phyloP scores from a whole-genome alignment of 2,113 vertebrate genomes.

The Phasianus colchicus region DNA sequence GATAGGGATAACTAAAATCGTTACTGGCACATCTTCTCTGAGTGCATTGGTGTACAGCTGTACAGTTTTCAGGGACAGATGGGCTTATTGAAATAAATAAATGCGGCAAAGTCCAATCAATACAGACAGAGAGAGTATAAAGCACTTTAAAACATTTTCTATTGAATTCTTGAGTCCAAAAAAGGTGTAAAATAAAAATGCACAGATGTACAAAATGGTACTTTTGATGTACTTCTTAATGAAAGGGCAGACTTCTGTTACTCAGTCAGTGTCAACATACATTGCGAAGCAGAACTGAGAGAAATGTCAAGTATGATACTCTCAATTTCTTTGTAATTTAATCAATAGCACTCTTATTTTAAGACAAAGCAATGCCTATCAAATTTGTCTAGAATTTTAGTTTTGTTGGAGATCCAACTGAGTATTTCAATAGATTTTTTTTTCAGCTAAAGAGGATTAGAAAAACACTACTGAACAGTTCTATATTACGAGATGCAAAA shows the following conservation, averaged over 20 bases:
- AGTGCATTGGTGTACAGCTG: slow-evolving; percentile 39
- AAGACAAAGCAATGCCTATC: slow-evolving; percentile 30
- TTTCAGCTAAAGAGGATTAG: background rate
- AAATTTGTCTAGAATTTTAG: slow-evolving; percentile 28
- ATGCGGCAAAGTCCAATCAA: slow-evolving; percentile 62
- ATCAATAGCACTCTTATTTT: slow-evolving; percentile 37
- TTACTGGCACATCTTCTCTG: slow-evolving; percentile 52
- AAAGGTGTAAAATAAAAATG: slow-evolving; percentile 63
- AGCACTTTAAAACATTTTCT: slow-evolving; percentile 53
- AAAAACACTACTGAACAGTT: background rate
- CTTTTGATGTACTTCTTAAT: slow-evolving; percentile 54
- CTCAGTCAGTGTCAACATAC: slow-evolving; percentile 41
- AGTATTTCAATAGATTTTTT: background rate
- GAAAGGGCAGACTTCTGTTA: slow-evolving; percentile 55
- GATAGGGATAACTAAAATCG: slow-evolving; percentile 50
- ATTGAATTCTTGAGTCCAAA: slow-evolving; percentile 45
- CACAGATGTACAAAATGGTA: slow-evolving; percentile 43
- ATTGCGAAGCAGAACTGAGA: slow-evolving; percentile 38
- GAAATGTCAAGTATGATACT: slow-evolving; percentile 51
- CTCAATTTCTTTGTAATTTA: slow-evolving; percentile 56
- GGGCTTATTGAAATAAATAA: slow-evolving; percentile 68
- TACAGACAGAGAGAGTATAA: slow-evolving; percentile 35
- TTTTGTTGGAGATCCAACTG: slow-evolving; percentile 18
- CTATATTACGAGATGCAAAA: slow-evolving; percentile 17
- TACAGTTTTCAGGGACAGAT: slow-evolving; percentile 62